A percentile compares a stretch with the other conserved stretches of the same genome.
phyloP scores from a whole-genome alignment of 92 coral and sea anemone genomes.

The Porites lobata region DNA sequence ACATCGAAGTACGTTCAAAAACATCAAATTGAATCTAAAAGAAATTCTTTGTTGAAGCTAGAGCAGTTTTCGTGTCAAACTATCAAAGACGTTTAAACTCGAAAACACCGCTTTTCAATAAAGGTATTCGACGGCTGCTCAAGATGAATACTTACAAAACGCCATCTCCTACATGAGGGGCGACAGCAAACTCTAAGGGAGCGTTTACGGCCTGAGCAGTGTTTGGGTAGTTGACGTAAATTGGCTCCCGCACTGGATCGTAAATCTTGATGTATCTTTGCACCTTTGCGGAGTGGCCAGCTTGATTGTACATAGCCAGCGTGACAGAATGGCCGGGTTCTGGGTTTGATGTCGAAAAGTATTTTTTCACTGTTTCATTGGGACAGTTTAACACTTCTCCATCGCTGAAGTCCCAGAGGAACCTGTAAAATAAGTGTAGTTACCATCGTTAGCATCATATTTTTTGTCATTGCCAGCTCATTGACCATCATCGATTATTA shows the following conservation, averaged over 20 bases:
- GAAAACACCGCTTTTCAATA: no score
- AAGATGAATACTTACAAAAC: conserved; percentile 25
- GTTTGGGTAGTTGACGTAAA: conserved; percentile 19
- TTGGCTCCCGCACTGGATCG: conserved; percentile 30
- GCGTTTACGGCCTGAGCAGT: background rate
- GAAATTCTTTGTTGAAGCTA: no score
- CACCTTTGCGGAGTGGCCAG: conserved; percentile 12
- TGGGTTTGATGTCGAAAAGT: conserved; percentile 2
- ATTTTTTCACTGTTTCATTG: conserved; percentile 24
- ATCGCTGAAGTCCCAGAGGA: conserved; percentile 26
- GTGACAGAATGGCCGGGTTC: conserved; percentile 44
- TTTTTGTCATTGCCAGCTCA: background rate
- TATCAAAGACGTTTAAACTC: no score
- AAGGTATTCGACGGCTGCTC: background rate
- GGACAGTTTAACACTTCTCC: conserved; percentile 39
- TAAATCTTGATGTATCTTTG: conserved; percentile 24
- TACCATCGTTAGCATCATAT: background rate
- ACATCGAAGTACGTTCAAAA: no score
- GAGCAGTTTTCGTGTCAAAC: no score
- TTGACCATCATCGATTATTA: background rate
- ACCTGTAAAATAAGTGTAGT: conserved; percentile 3
- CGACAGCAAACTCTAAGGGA: conserved; percentile 10
- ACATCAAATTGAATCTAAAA: no score
- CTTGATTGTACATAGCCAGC: conserved; percentile 17
- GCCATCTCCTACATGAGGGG: conserved; percentile 23